Percentiles rank a stretch among this genome's conserved stretches.
Conservation (phyloP, 2,113 vertebrate species). For the Felis catus region F.catus_Fca126_mat1.0 CM031414.1:102975501-102976000, state of each 20-base stretch:
- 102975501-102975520: background rate
- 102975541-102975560: background rate
- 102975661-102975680: background rate
- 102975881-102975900: background rate
- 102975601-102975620: background rate
- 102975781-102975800: background rate
- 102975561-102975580: background rate
- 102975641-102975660: background rate
- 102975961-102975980: background rate
- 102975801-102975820: background rate
- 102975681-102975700: background rate
- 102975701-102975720: background rate
- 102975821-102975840: background rate
- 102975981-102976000: background rate
- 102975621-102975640: background rate
- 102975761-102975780: background rate
- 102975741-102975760: background rate
- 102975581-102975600: background rate
- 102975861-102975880: background rate
- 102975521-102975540: background rate
- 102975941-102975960: background rate
- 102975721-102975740: background rate
- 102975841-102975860: background rate
- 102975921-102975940: background rate
- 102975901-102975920: background rate